A percentile compares a stretch with the other conserved stretches of the same genome.
These are phyloP conservation scores for Emys orbicularis DNA, from an alignment of 2,797 vertebrate species.

Conservation along the genomic window DNA sequence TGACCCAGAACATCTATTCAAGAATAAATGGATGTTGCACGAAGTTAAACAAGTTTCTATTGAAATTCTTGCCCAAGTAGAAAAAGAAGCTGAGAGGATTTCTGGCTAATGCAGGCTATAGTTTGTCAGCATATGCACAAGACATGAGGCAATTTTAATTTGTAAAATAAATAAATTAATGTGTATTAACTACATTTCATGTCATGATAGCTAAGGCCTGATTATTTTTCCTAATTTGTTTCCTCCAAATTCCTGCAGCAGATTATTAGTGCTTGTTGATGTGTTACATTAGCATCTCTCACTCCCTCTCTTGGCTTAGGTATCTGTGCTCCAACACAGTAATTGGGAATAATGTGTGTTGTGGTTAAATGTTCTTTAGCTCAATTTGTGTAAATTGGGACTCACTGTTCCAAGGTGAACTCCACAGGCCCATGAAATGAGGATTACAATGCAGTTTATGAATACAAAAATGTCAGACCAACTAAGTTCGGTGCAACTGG, in stretches of 20 bases:
- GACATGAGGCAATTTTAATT: neutral
- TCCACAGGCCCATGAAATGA: neutral
- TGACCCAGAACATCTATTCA: neutral
- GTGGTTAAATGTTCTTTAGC: neutral
- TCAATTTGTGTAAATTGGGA: neutral
- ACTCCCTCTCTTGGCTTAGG: accelerated
- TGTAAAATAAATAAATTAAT: neutral
- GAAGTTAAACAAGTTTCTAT: neutral
- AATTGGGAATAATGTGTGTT: neutral
- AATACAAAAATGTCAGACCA: neutral
- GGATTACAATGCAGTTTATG: neutral
- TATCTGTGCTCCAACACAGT: neutral
- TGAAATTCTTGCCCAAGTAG: neutral
- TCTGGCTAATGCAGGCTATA: neutral
- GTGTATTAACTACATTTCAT: neutral
- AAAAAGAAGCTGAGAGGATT: neutral
- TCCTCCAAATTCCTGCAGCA: neutral
- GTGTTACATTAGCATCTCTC: neutral
- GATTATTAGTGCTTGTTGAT: neutral
- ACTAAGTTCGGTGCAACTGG: neutral
- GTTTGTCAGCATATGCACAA: neutral
- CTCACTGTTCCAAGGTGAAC: neutral
- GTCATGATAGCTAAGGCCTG: neutral
- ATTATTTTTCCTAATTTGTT: neutral
- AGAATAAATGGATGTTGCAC: neutral